Conservation (phyloP, 1,140 invertebrate species). For the Sinella curviseta region DNA sequence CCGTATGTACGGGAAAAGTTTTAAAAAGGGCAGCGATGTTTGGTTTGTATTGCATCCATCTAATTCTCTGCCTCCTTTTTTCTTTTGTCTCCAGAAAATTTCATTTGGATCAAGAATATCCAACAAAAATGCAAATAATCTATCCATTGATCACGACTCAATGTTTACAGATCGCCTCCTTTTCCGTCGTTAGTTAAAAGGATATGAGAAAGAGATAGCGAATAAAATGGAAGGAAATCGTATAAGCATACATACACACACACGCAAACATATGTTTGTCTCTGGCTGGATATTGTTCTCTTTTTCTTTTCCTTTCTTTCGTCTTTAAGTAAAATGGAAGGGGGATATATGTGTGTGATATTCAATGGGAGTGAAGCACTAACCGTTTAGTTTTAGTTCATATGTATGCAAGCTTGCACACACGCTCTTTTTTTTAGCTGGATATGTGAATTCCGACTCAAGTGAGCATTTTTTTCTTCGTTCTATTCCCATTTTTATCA, state of each 20-base stretch:
- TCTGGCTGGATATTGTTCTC: too few relatives aligned
- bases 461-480: neutral
- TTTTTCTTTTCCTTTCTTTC: too few relatives aligned
- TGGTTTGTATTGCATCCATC: neutral
- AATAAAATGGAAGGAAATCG: neutral
- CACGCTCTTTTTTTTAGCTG: too few relatives aligned
- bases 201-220: neutral
- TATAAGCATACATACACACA: neutral
- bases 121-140: conserved; percentile 26
- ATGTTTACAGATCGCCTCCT: conserved; percentile 19
- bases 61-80: neutral
- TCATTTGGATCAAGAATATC: conserved; percentile 17
- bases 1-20: too few relatives aligned
- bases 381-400: conserved; percentile 9
- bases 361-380: neutral
- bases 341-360: too few relatives aligned
- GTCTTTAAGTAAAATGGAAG: neutral
- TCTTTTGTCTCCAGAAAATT: neutral
- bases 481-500: conserved; percentile 5
- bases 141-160: conserved; percentile 13
- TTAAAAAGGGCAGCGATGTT: too few relatives aligned
- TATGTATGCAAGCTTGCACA: conserved; percentile 5
- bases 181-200: conserved; percentile 4
- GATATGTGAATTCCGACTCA: neutral
- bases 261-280: conserved; percentile 7